Conservation (phyloP, 2,797 vertebrate species). For the Leptoclinus maculatus region DNA sequence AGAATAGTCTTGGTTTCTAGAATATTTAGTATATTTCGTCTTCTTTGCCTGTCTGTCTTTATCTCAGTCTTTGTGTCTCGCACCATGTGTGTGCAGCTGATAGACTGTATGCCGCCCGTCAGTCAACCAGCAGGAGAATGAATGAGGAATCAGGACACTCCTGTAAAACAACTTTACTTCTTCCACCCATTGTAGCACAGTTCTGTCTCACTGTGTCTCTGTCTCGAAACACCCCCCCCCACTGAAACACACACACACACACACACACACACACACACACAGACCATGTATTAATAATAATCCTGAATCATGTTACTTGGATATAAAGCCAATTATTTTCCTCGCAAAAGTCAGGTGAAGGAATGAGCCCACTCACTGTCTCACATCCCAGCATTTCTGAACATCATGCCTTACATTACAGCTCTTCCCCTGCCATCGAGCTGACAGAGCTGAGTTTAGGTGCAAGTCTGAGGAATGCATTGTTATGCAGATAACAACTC, state of each 20-base stretch:
- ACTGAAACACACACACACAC: too few species aligned
- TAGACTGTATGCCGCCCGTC: conserved; percentile 28
- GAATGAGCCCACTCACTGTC: conserved; percentile 32
- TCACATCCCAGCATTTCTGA: conserved; percentile 41
- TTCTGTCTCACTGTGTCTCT: not conserved
- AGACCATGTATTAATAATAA: conserved; percentile 19
- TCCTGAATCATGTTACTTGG: conserved; percentile 22
- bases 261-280: not conserved
- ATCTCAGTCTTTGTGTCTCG: conserved; percentile 17
- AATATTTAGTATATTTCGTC: not conserved
- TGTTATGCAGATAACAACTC: conserved; percentile 46
- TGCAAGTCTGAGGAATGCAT: conserved; percentile 29
- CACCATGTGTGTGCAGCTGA: conserved; percentile 24
- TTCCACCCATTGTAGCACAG: not conserved
- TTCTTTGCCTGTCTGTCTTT: conserved; percentile 14
- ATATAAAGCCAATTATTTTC: conserved; percentile 36
- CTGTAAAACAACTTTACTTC: conserved; percentile 4
- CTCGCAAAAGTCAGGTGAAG: conserved; percentile 25
- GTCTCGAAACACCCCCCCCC: not conserved
- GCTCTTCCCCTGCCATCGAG: conserved; percentile 22
- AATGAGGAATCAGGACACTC: conserved; percentile 7
- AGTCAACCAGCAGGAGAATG: conserved; percentile 20
- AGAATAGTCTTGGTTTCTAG: not conserved
- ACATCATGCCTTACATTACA: conserved; percentile 16
- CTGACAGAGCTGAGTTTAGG: conserved; percentile 34